Evolutionary conservation across 2,113 vertebrate species (phyloP), one percentile per base, ranked within the genome.

Genomic region (Pterocles burchelli): DNA sequence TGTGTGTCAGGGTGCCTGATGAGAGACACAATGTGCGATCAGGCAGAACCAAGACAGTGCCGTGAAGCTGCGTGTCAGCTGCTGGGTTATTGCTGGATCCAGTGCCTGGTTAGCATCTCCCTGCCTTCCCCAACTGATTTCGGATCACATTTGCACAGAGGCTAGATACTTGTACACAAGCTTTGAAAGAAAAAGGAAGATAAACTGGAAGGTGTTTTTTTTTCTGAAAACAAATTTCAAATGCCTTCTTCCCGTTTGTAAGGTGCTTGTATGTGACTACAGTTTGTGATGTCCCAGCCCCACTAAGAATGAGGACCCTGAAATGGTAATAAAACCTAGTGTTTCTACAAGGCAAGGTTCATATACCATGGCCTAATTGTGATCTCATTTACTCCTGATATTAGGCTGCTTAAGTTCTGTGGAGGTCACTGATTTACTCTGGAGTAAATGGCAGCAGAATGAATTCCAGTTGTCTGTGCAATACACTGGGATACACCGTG

Each of bases 401-500:
- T 76, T 73, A 34, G 26, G 18, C 63, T 91, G 49, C 87, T 91
- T 49, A 14, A 28, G 17, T 82, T 93, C 28, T 18, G 13, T 38
- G 76, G 38, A 72, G 26, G n/a, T 19, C 0, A 0, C 28, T 65
- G 88, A 48, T 77, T 96, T 94, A 59, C 48, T 88, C 48, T 31
- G 52, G 76, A 72, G 41, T 65, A 94, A 89, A 67, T 20, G 70
- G 24, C 20, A 70, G 48, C 43, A 84, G 76, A 81, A 92, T 96
- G 51, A 86, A 84, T 93, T 77, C 82, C 92, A 95, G 38, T 63
- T 94, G 90, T 58, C 19, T 46, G 2, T 45, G 41, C 5, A 7
- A 72, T 81, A 17, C 18, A 6, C 10, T 0, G 3, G 67, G 75
- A 77, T 82, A 59, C 21, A 46, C 55, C 34, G 18, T 21, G 24